These are phyloP conservation scores for Andrena camellia DNA, from an alignment of 2,888 invertebrate species.

Conservation along the genomic window DNA sequence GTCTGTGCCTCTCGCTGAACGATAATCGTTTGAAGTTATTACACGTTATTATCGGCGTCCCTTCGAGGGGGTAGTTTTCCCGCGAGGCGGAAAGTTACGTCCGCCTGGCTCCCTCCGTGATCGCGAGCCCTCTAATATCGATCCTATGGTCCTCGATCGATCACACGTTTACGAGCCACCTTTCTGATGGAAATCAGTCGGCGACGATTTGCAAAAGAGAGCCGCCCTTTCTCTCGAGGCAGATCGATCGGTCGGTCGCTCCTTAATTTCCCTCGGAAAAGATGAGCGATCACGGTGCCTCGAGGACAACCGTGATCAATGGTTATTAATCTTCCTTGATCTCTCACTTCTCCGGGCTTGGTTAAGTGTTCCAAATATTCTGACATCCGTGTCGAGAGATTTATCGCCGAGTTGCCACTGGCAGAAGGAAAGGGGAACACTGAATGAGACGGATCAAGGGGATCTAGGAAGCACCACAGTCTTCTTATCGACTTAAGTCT, in stretches of 20 bases:
- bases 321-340: slow-evolving; percentile 55
- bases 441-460: slow-evolving; percentile 8
- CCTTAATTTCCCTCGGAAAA: slow-evolving; percentile 28
- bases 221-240: slow-evolving; percentile 24
- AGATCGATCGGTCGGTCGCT: slow-evolving; percentile 57
- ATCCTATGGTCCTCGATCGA: slow-evolving; percentile 67
- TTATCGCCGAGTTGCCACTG: slow-evolving; percentile 14
- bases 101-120: slow-evolving; percentile 13
- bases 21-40: slow-evolving; percentile 37
- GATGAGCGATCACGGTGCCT: slow-evolving; percentile 45
- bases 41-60: slow-evolving; percentile 20
- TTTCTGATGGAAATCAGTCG: slow-evolving; percentile 52
- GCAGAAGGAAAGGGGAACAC: neutral
- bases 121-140: slow-evolving; percentile 52
- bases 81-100: slow-evolving; percentile 49
- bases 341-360: slow-evolving; percentile 31
- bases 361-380: slow-evolving; percentile 53
- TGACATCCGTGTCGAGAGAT: slow-evolving; percentile 46
- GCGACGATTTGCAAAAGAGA: slow-evolving; percentile 55
- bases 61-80: slow-evolving; percentile 12
- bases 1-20: neutral
- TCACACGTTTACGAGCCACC: slow-evolving; percentile 61
- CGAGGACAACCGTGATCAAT: slow-evolving; percentile 36
- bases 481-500: neutral
- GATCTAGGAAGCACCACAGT: neutral